Evolutionary conservation across 2,113 vertebrate species (phyloP).

Genomic region (Ancistrus triradiatus): DNA sequence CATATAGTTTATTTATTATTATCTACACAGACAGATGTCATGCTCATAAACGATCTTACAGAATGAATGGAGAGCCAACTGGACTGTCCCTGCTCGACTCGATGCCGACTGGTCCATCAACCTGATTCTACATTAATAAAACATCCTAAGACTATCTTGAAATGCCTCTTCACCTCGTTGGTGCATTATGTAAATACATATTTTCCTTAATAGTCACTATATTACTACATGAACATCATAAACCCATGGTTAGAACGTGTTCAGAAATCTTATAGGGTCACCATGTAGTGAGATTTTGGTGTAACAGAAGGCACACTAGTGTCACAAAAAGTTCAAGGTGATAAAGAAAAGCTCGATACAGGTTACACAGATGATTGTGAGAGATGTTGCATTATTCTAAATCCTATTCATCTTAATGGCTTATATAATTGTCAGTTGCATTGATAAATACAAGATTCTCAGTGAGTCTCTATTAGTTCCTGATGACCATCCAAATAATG

Average conservation of each 20-base stretch:
- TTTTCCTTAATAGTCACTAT: slow-evolving; percentile 1
- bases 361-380: slow-evolving; percentile 22
- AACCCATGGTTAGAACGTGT: slow-evolving; percentile 1
- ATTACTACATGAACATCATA: slow-evolving; percentile 9
- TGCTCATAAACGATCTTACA: slow-evolving; percentile 48
- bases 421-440: background rate
- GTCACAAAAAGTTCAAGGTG: slow-evolving; percentile 30
- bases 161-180: background rate
- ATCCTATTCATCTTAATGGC: background rate
- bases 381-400: slow-evolving; percentile 6
- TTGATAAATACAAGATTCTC: slow-evolving; percentile 2
- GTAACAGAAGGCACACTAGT: slow-evolving; percentile 49
- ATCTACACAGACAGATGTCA: slow-evolving; percentile 44
- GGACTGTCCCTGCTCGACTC: slow-evolving; percentile 33
- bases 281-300: slow-evolving; percentile 31
- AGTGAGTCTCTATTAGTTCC: slow-evolving; percentile 15
- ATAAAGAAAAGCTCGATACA: slow-evolving; percentile 10
- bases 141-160: slow-evolving; percentile 2
- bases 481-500: background rate
- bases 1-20: slow-evolving; percentile 46
- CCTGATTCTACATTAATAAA: slow-evolving; percentile 13
- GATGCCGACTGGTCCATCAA: slow-evolving; percentile 11
- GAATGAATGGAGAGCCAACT: slow-evolving; percentile 38
- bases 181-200: slow-evolving; percentile 16
- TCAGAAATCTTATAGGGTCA: background rate